phyloP scores from a whole-genome alignment of 2,797 vertebrate genomes.

The Sciurus vulgaris region DNA sequence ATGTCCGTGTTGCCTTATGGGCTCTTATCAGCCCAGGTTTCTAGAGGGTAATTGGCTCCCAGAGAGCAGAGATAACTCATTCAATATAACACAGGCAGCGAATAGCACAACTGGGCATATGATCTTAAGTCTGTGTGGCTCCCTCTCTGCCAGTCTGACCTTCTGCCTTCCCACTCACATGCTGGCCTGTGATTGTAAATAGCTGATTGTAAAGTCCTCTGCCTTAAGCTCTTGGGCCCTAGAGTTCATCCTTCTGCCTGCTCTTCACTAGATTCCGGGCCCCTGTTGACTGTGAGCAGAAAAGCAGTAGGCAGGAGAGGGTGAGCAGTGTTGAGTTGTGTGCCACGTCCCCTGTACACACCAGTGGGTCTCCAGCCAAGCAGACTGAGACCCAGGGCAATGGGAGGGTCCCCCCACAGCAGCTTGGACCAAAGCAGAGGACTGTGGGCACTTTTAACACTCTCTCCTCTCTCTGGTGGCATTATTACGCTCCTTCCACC shows the following conservation, averaged over 20 bases:
- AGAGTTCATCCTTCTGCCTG: fast-evolving
- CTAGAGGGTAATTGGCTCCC: not conserved
- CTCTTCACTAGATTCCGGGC: not conserved
- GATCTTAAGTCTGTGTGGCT: not conserved
- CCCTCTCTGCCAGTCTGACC: not conserved
- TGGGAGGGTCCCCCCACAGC: not conserved
- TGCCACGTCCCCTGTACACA: fast-evolving
- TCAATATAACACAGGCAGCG: too few species aligned
- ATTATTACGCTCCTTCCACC: slow-evolving; percentile 78
- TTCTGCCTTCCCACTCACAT: not conserved
- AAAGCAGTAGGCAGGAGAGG: not conserved
- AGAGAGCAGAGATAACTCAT: not conserved
- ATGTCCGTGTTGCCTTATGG: fast-evolving
- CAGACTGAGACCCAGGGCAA: not conserved
- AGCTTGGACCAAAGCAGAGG: not conserved
- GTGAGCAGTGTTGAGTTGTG: not conserved
- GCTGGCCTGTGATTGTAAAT: not conserved
- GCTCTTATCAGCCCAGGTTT: not conserved
- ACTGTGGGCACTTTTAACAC: not conserved
- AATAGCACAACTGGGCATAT: fast-evolving
- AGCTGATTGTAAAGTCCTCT: not conserved
- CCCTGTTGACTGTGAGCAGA: not conserved
- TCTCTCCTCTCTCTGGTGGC: not conserved
- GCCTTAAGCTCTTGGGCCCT: not conserved
- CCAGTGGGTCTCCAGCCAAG: not conserved